These are phyloP conservation scores for Diloba caeruleocephala DNA, from an alignment of 2,888 invertebrate genomes.

Conservation along the genomic window DNA sequence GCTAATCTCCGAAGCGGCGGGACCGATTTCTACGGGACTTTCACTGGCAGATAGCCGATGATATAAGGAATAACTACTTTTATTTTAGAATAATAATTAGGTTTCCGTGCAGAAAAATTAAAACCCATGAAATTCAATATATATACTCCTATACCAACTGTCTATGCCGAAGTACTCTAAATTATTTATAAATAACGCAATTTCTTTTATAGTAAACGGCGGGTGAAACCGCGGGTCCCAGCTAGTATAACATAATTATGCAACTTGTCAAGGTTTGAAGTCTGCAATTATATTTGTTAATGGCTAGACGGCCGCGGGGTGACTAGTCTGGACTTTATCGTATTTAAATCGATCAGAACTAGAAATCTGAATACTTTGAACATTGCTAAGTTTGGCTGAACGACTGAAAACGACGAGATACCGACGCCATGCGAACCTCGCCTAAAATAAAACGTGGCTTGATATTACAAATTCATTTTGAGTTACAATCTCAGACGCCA, in stretches of 20 bases:
- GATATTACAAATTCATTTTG: not conserved
- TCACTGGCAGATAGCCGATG: too few relatives aligned
- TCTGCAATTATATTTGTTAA: slow-evolving; percentile 43
- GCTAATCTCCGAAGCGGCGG: too few relatives aligned
- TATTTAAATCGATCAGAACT: slow-evolving; percentile 34
- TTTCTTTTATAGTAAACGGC: too few relatives aligned
- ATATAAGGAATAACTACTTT: too few relatives aligned
- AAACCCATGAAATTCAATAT: too few relatives aligned
- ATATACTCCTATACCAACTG: too few relatives aligned
- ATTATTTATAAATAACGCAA: too few relatives aligned
- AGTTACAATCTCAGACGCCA: slow-evolving; percentile 8
- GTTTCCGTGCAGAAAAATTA: too few relatives aligned
- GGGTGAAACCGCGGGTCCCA: too few relatives aligned
- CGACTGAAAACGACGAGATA: slow-evolving; percentile 19
- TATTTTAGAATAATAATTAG: too few relatives aligned
- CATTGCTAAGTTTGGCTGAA: slow-evolving; percentile 37
- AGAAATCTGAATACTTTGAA: slow-evolving; percentile 32
- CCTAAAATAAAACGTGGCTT: slow-evolving; percentile 7
- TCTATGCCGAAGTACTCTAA: too few relatives aligned
- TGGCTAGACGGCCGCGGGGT: slow-evolving; percentile 29
- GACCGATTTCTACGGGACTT: too few relatives aligned
- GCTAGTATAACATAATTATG: slow-evolving; percentile 43
- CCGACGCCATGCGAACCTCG: slow-evolving; percentile 5
- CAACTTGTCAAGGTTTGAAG: slow-evolving; percentile 36
- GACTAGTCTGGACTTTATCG: slow-evolving; percentile 27